phyloP scores from a whole-genome alignment of 2,888 invertebrate species.

The Neelides folsomi region DNA sequence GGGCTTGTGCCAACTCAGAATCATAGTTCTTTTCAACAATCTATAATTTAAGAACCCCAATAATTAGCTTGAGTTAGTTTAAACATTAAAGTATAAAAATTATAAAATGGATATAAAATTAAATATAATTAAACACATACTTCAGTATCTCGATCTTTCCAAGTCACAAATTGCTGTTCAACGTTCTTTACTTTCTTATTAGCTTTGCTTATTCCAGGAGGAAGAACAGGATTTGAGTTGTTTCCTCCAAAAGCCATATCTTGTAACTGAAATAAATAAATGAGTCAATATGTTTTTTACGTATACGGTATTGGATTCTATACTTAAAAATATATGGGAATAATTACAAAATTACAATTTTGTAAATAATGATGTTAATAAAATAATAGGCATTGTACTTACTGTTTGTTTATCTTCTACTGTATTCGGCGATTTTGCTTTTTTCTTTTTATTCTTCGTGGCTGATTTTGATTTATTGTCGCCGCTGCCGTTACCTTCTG shows the following conservation, averaged over 20 bases:
- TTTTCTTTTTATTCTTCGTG: constrained; percentile 7
- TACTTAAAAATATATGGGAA: too few species aligned
- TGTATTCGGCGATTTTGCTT: neutral
- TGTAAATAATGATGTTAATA: too few species aligned
- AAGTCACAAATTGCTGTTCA: constrained; percentile 56
- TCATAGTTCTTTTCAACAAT: constrained; percentile 48
- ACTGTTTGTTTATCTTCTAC: constrained; percentile 10
- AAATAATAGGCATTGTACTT: too few species aligned
- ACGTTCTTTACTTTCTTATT: constrained; percentile 25
- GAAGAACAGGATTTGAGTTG: neutral
- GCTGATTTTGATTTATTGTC: too few species aligned
- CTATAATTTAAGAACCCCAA: constrained; percentile 34
- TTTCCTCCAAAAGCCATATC: constrained; percentile 25
- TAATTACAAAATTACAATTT: too few species aligned
- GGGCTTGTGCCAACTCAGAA: constrained; percentile 50
- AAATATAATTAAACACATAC: constrained; percentile 35
- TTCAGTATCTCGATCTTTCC: constrained; percentile 58
- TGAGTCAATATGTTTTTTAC: neutral
- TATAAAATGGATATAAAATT: too few species aligned
- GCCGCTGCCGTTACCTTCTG: neutral
- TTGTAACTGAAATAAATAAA: constrained; percentile 10
- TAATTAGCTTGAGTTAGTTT: neutral
- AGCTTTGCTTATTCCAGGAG: neutral
- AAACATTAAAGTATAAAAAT: too few species aligned
- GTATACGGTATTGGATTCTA: too few species aligned